A percentile compares a stretch with the other conserved stretches of the same genome.
phyloP scores from a whole-genome alignment of 2,888 invertebrate genomes.

The Trachelus tabidus region DNA sequence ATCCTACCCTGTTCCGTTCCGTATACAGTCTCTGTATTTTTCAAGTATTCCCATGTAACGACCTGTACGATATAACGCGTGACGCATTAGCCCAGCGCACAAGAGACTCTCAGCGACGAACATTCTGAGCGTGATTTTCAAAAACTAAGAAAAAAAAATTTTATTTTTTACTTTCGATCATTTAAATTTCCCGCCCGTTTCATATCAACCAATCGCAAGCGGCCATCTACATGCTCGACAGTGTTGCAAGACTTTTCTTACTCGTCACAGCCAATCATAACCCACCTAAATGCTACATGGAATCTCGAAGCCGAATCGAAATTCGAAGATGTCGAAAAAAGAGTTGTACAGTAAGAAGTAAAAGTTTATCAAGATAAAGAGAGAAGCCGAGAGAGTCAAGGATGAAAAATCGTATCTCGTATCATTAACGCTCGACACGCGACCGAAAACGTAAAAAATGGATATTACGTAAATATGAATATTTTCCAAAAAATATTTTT shows the following conservation, averaged over 20 bases:
- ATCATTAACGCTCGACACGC: no score
- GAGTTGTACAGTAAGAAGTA: neutral
- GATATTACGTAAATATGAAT: no score
- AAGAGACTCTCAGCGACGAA: neutral
- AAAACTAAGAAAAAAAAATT: no score
- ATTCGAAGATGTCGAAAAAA: neutral
- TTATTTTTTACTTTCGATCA: neutral
- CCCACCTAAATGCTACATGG: neutral
- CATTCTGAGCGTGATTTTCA: neutral
- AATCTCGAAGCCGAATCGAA: neutral
- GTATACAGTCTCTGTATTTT: neutral
- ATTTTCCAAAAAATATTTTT: no score
- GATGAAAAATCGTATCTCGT: no score
- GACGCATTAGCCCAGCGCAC: neutral
- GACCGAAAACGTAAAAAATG: no score
- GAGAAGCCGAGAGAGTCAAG: neutral
- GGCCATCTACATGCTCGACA: neutral
- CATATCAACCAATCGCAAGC: neutral
- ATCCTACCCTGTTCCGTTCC: conserved; percentile 27
- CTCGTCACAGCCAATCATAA: no score
- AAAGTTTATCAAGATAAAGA: neutral
- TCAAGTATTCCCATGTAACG: neutral
- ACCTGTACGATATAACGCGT: neutral
- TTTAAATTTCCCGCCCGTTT: neutral
- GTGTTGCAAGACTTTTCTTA: no score